Evolutionary conservation across 2,113 vertebrate genomes (phyloP).

Genomic region (Pelusios castaneus): DNA sequence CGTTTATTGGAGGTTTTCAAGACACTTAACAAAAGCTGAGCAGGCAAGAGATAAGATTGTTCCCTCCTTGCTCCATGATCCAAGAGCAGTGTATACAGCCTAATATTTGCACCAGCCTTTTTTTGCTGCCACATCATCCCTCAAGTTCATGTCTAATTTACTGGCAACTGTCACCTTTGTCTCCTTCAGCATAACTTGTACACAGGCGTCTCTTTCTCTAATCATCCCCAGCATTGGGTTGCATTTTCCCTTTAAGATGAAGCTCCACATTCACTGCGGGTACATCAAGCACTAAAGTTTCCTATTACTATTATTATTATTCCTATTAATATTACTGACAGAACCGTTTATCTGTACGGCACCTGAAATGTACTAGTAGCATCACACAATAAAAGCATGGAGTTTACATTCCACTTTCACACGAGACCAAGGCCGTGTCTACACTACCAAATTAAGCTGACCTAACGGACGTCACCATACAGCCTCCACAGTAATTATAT

Average conservation of each 20-base stretch:
- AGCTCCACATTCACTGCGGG: not conserved
- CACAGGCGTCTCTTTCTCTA: rapidly evolving
- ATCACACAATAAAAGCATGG: not conserved
- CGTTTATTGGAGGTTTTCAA: not conserved
- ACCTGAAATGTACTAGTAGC: not conserved
- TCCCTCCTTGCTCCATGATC: not conserved
- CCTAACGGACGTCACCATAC: too few relatives aligned
- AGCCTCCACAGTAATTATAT: too few relatives aligned
- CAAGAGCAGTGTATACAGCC: rapidly evolving
- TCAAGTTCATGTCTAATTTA: not conserved
- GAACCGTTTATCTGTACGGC: not conserved
- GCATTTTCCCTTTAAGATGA: too few relatives aligned
- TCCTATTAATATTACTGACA: not conserved
- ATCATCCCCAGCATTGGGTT: too few relatives aligned
- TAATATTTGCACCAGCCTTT: not conserved
- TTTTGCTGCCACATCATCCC: not conserved
- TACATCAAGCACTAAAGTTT: not conserved
- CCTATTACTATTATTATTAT: too few relatives aligned
- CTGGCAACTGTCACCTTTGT: not conserved
- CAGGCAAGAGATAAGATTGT: not conserved
- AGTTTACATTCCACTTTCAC: too few relatives aligned
- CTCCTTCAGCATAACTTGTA: not conserved
- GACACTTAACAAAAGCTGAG: not conserved
- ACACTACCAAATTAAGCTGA: too few relatives aligned
- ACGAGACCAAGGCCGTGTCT: too few relatives aligned